These are phyloP conservation scores for Pristionchus japonicus DNA, from an alignment of 2,888 invertebrate species.

Conservation along the genomic window DNA sequence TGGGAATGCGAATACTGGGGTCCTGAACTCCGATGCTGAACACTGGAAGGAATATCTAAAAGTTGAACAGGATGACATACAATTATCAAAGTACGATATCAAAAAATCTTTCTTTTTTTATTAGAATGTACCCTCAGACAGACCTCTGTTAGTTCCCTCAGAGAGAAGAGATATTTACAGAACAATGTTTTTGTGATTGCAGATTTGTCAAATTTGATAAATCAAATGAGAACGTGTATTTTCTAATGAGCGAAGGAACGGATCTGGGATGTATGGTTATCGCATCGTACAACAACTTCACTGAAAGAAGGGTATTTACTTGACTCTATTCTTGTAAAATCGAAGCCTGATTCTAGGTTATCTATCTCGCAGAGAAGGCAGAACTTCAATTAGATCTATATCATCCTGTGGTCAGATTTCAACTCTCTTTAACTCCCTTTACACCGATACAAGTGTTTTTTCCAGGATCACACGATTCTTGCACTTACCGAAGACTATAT, in stretches of 20 bases:
- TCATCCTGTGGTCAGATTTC: slow-evolving; percentile 61
- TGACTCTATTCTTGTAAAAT: no score
- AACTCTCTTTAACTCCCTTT: no score
- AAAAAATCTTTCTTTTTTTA: no score
- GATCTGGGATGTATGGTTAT: slow-evolving; percentile 66
- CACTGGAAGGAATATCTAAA: not conserved
- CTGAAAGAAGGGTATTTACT: slow-evolving; percentile 45
- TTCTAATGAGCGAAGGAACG: slow-evolving; percentile 68
- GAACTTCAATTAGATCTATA: slow-evolving; percentile 66
- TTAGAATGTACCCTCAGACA: no score
- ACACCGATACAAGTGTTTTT: no score
- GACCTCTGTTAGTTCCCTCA: no score
- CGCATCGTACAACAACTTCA: slow-evolving; percentile 59
- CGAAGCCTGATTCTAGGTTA: slow-evolving; percentile 29
- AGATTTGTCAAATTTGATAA: slow-evolving; percentile 69
- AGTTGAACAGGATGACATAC: not conserved
- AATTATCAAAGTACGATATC: not conserved
- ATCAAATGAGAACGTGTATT: slow-evolving; percentile 69
- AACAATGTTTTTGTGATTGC: no score
- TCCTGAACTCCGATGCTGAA: not conserved
- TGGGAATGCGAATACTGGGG: not conserved
- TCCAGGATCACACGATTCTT: no score
- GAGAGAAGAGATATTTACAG: no score
- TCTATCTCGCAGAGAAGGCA: slow-evolving; percentile 66
- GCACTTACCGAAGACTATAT: no score